Base-by-base conservation (phyloP, 2,888 invertebrate genomes). In the Stenodera caucasica region DNA sequence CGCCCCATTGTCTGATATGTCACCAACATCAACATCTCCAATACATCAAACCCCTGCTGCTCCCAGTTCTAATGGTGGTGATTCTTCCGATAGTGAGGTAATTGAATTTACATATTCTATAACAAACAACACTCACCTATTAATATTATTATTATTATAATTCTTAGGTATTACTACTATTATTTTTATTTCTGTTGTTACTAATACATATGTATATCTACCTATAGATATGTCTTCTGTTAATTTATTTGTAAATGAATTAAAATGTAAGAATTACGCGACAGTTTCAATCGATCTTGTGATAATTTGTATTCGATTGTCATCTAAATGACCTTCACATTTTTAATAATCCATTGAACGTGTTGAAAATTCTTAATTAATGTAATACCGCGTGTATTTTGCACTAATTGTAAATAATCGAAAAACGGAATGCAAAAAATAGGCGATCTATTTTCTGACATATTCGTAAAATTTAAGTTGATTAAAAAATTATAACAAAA, bases 21-120 rank as follows among this genome's bases (percentile, higher is more conserved):
- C 70, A 82, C 84, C 85, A 69, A 82, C 84, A 72, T 82, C 84
- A 49, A 83, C 80, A 55, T 82, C 83, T 59, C 82, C 83, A 54
- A 82, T 84, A 33, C 82, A 78, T 52, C 78, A 74, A 56, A 76
- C 74, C 55, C 77, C 79, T 53, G 76, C 74, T 55, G 76, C 80
- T 37, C 77, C 76, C 55, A 77, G 78, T 66, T 75, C 80, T 56
- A 75, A 78, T 66, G 77, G 78, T 15, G 37, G 37, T 4, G 80
- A 81, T 68, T 80, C 81, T 57, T 78, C 81, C 23, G 81, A 81
- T 70, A 81, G 79, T 70, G 82, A 82, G 77, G 81, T 81, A 70
- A 12, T 12, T n/a, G 12, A 12, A 33, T 33, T 12, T 12, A 2
- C 30, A 30, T 30, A 1, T 2, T 4, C 6, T 30, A 30, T 30